Evolutionary conservation across 2,113 vertebrate species (phyloP).

Genomic region (Bos javanicus): DNA sequence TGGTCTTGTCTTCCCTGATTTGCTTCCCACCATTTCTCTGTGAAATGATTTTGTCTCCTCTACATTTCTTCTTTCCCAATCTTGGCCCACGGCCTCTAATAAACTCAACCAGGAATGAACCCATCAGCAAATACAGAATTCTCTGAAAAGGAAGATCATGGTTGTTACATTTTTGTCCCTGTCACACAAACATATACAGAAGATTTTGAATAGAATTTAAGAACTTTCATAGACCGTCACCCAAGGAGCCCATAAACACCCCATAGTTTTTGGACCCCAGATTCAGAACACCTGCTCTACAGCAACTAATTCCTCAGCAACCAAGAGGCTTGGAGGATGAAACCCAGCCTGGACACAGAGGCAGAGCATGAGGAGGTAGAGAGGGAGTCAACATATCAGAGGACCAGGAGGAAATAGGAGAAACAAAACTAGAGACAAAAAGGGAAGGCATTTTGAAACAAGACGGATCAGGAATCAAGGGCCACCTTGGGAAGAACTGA

Average conservation of each 20-base stretch:
- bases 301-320: not conserved
- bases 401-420: accelerated
- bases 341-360: not conserved
- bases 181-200: not conserved
- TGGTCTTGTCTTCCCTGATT: not conserved
- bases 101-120: accelerated
- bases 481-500: not conserved
- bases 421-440: not conserved
- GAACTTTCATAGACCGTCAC: not conserved
- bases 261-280: accelerated
- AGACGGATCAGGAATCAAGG: not conserved
- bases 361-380: not conserved
- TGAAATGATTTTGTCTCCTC: not conserved
- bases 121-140: not conserved
- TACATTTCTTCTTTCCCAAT: not conserved
- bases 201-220: not conserved
- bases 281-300: not conserved
- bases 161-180: not conserved
- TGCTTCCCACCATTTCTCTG: not conserved
- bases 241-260: not conserved
- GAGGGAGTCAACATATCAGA: not conserved
- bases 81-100: not conserved
- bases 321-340: not conserved
- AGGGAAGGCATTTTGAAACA: accelerated
- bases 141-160: not conserved